Conservation (phyloP, 2,888 invertebrate genomes). For the Ormyrus rosae region DNA sequence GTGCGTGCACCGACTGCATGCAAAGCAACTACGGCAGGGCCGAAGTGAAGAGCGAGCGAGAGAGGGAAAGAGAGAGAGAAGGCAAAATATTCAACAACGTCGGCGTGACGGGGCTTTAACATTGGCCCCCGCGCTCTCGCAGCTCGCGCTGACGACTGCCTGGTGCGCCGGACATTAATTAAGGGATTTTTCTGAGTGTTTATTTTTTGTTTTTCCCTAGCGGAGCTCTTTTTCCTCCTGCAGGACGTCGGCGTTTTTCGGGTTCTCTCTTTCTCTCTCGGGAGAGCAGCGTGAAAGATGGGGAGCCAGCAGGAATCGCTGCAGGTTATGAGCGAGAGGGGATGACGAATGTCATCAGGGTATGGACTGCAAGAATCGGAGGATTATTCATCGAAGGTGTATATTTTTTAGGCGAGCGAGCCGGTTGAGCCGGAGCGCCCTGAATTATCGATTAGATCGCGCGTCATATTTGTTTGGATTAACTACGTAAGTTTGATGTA, state of each 20-base stretch:
- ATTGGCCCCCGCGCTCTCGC: slow-evolving; percentile 10
- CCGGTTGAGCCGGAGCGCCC: neutral
- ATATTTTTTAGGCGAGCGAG: slow-evolving; percentile 26
- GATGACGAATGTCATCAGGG: slow-evolving; percentile 48
- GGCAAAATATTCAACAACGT: slow-evolving; percentile 46
- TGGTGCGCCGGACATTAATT: slow-evolving; percentile 56
- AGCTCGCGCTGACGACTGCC: slow-evolving; percentile 44
- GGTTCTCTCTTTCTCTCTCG: neutral
- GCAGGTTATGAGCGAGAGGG: neutral
- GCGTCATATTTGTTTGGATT: slow-evolving; percentile 50
- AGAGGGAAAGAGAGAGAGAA: slow-evolving; percentile 26
- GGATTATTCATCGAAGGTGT: slow-evolving; percentile 44
- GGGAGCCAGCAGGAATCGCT: slow-evolving; percentile 7
- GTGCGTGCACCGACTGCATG: slow-evolving; percentile 43
- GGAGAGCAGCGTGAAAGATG: slow-evolving; percentile 43
- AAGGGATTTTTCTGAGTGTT: slow-evolving; percentile 58
- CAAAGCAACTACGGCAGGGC: slow-evolving; percentile 33
- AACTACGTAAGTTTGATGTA: slow-evolving; percentile 46
- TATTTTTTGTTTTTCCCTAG: slow-evolving; percentile 48
- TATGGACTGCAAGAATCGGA: slow-evolving; percentile 43
- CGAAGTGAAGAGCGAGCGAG: slow-evolving; percentile 43
- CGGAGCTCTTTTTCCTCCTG: slow-evolving; percentile 9
- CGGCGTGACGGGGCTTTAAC: slow-evolving; percentile 58
- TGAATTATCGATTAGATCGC: slow-evolving; percentile 53
- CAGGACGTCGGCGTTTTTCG: slow-evolving; percentile 1